A percentile compares a stretch with the other conserved stretches of the same genome.
Conservation (phyloP, 2,113 vertebrate genomes). For the Aleadryas rufinucha region DNA sequence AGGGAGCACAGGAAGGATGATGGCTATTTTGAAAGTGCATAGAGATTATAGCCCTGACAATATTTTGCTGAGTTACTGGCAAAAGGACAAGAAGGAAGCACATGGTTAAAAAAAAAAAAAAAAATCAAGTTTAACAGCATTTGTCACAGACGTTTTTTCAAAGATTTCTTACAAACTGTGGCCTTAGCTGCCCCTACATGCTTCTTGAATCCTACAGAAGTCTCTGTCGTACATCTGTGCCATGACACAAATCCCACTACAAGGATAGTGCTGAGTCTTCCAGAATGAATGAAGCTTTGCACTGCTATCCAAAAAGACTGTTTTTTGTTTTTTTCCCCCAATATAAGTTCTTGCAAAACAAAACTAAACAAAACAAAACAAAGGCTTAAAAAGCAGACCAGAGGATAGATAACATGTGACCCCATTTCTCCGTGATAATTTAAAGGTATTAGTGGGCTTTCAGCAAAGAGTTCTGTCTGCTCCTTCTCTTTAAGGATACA, state of each 20-base stretch:
- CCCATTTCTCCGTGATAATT: background rate
- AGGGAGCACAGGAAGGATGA: background rate
- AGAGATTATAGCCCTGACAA: background rate
- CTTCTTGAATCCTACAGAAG: background rate
- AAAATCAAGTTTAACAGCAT: background rate
- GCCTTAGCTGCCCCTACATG: background rate
- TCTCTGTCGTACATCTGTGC: too few relatives aligned
- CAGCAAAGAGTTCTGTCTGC: background rate
- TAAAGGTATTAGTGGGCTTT: background rate
- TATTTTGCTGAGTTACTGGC: background rate
- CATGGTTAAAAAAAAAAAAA: background rate
- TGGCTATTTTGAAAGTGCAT: fast-evolving
- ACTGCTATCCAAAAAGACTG: background rate
- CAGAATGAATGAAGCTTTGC: background rate
- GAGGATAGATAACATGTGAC: fast-evolving
- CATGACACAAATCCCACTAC: background rate
- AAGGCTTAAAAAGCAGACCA: background rate
- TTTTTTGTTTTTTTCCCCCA: fast-evolving
- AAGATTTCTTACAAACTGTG: background rate
- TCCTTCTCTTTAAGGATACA: background rate
- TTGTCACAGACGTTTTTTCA: background rate
- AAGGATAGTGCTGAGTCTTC: background rate
- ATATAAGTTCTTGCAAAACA: background rate
- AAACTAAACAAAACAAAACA: background rate
- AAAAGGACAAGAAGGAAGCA: background rate